phyloP scores from a whole-genome alignment of 2,797 vertebrate species.

The Enteromius thamalakanensis region DNA sequence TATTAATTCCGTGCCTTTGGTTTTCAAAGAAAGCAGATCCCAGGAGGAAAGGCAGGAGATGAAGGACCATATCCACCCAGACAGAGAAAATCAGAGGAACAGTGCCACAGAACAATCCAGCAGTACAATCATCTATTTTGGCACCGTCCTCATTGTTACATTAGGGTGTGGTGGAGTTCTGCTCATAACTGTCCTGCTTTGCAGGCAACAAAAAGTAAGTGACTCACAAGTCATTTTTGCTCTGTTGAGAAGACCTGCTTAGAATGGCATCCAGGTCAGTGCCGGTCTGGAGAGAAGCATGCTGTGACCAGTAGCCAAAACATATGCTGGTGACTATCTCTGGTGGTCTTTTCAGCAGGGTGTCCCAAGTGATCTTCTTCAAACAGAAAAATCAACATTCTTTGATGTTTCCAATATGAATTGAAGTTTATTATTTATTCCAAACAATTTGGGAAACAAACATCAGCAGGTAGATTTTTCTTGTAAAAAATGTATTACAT shows the following conservation, averaged over 20 bases:
- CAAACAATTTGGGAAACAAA: background rate
- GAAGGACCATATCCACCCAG: slow-evolving; percentile 7
- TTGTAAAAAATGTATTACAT: too few species aligned
- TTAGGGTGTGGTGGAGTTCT: slow-evolving; percentile 54
- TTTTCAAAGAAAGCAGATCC: slow-evolving; percentile 42
- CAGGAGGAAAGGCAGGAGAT: slow-evolving; percentile 14
- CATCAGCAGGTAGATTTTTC: background rate
- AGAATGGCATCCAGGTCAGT: background rate
- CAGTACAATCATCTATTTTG: slow-evolving; percentile 11
- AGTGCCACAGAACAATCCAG: slow-evolving; percentile 13
- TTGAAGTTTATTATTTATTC: slow-evolving; percentile 27
- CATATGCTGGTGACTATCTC: background rate
- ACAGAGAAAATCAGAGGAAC: slow-evolving; percentile 13
- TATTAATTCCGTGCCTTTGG: background rate
- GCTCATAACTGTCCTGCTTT: slow-evolving; percentile 49
- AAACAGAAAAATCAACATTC: slow-evolving; percentile 34
- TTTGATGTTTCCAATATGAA: background rate
- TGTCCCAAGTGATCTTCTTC: background rate
- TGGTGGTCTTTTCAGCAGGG: slow-evolving; percentile 18
- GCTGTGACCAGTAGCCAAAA: slow-evolving; percentile 12
- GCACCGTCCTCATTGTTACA: slow-evolving; percentile 37
- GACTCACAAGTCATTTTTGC: background rate
- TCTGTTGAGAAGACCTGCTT: background rate
- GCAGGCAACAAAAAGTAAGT: slow-evolving; percentile 51
- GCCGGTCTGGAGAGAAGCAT: background rate